These are phyloP conservation scores for Xiphophorus maculatus DNA, from an alignment of 2,113 vertebrate species.

Conservation along the genomic window DNA sequence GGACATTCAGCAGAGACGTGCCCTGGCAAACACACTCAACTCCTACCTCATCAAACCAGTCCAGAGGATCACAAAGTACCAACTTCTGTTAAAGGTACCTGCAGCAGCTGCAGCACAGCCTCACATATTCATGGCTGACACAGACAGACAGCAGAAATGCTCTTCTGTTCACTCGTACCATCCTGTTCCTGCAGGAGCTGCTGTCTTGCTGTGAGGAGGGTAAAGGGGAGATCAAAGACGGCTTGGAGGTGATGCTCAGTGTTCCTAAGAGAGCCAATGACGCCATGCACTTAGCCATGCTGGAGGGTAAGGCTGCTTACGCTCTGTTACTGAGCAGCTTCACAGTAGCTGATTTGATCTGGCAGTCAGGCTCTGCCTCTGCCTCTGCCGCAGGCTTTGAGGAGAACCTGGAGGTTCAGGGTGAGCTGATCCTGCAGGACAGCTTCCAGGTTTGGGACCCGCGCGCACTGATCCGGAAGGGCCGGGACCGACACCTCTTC, in stretches of 20 bases:
- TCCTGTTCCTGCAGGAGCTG: constrained; percentile 82
- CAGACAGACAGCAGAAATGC: background rate
- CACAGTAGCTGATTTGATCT: background rate
- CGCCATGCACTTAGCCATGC: constrained; percentile 98
- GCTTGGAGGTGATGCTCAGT: constrained; percentile 96
- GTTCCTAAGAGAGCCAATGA: constrained; percentile 98
- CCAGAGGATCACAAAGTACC: constrained; percentile 99
- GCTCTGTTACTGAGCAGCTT: background rate
- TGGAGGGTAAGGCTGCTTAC: constrained; percentile 85
- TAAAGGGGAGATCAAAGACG: constrained; percentile 97
- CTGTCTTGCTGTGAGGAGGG: constrained; percentile 98
- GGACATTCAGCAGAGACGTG: constrained; percentile 97
- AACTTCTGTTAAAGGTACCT: constrained; percentile 93
- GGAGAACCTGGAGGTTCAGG: constrained; percentile 96
- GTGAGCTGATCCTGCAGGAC: constrained; percentile 97
- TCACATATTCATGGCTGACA: background rate
- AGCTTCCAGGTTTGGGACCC: constrained; percentile 99
- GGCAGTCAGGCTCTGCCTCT: background rate
- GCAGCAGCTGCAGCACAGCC: background rate
- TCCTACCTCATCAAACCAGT: constrained; percentile 99
- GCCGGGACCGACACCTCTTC: constrained; percentile 96
- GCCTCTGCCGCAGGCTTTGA: constrained; percentile 86
- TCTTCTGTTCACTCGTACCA: background rate
- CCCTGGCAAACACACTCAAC: constrained; percentile 96
- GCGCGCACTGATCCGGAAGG: constrained; percentile 97